Evolutionary conservation across 2,888 invertebrate genomes (phyloP), one percentile per base, ranked within the genome.

Genomic region (Hypsopygia costalis): DNA sequence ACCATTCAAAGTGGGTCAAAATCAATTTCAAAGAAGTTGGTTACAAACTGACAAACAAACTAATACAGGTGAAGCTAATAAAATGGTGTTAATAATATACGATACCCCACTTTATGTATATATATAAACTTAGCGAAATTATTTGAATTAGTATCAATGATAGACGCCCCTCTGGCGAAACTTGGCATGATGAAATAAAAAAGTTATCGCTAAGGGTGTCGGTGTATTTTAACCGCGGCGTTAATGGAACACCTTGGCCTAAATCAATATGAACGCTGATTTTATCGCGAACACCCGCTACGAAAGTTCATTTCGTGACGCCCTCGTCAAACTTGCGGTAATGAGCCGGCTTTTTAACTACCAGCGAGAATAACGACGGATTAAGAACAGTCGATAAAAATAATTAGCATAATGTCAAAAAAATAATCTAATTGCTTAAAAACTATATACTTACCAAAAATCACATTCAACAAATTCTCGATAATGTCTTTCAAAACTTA

Each of bases 221-320:
- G 33, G 29, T 30, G 38, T 43, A 41, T 16, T 40, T 52, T 49
- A 41, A 41, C 36, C 44, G 52, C 39, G 42, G 47, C 52, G 49
- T 52, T 53, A 52, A 57, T 52, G 47, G 51, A 58, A 58, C 58
- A 58, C 67, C 61, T 67, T 64, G 63, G 56, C 59, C 56, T 47
- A 46, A 70, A 69, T 70, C 70, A 66, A 67, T 69, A 64, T 63
- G 45, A 55, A 51, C 46, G 46, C 47, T 43, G 70, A 73, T 70
- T 66, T 69, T 64, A 71, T 69, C 67, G 65, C 52, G 44, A 56
- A 45, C 49, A 47, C 38, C 41, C 49, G 53, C 53, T 43, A 52
- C 48, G 47, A 55, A 59, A 64, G 47, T 62, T 62, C 38, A 51
- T 55, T 55, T 49, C 60, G 55, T 47, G 56, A 50, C 50, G 51